phyloP scores from a whole-genome alignment of 2,888 invertebrate species.

The Chrysolina haemoptera region DNA sequence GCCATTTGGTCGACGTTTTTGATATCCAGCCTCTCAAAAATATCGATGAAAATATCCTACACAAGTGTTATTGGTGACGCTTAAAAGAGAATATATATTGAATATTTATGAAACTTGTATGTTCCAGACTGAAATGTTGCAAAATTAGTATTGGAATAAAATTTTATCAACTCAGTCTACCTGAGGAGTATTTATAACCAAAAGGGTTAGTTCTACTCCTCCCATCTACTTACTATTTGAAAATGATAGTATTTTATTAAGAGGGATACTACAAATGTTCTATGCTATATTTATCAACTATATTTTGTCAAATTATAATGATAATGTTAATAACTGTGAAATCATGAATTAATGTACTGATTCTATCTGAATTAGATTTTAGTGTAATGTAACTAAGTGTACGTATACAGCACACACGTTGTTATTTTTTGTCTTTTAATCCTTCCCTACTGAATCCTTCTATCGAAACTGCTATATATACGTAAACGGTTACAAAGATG shows the following conservation, averaged over 20 bases:
- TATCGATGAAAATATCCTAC: conserved; percentile 51
- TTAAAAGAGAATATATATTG: conserved; percentile 47
- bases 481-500: too few relatives aligned
- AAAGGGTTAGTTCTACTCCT: conserved; percentile 42
- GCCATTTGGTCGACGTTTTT: conserved; percentile 57
- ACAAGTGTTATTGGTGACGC: conserved; percentile 46
- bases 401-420: conserved; percentile 68
- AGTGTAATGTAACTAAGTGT: conserved; percentile 65
- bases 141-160: conserved; percentile 31
- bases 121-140: conserved; percentile 52
- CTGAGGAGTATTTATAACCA: conserved; percentile 33
- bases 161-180: conserved; percentile 38
- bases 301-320: conserved; percentile 68
- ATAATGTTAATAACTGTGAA: conserved; percentile 59
- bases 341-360: conserved; percentile 67
- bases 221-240: conserved; percentile 15
- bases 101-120: conserved; percentile 47
- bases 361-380: conserved; percentile 65
- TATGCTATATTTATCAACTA: conserved; percentile 63
- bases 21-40: conserved; percentile 67
- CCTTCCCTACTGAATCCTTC: conserved; percentile 29
- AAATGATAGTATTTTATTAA: conserved; percentile 49
- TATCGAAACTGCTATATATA: too few relatives aligned
- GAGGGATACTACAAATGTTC: conserved; percentile 65
- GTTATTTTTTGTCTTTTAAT: conserved; percentile 60